Conservation (phyloP, 53 echinoderm and acorn worm species). For the Astropecten irregularis region DNA sequence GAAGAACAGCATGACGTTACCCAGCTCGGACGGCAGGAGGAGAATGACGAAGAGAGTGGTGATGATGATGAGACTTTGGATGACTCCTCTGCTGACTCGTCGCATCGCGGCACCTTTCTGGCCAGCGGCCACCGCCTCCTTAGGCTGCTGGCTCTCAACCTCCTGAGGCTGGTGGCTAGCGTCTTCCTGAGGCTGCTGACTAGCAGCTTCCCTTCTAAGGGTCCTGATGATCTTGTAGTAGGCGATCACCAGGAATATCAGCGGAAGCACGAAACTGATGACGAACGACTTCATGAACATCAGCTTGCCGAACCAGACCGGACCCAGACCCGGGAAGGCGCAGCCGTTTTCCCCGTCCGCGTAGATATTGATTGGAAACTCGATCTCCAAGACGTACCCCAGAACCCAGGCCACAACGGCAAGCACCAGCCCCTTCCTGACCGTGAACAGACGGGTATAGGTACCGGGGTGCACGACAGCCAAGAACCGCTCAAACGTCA, state of each 20-base stretch:
- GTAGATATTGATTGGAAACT: conserved; percentile 28
- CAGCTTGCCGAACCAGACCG: conserved; percentile 44
- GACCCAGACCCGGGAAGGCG: conserved; percentile 16
- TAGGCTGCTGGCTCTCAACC: background rate
- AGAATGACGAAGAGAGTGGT: conserved; percentile 12
- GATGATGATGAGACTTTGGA: conserved; percentile 37
- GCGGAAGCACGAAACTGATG: conserved; percentile 26
- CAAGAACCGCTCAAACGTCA: conserved; percentile 30
- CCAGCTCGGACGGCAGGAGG: conserved; percentile 43
- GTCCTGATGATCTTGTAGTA: conserved; percentile 47
- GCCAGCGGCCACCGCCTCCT: background rate
- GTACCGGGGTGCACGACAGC: conserved; percentile 34
- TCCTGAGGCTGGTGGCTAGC: too few species aligned
- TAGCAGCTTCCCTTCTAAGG: background rate
- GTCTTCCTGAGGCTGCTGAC: background rate
- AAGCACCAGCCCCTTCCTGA: conserved; percentile 15
- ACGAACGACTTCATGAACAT: conserved; percentile 35
- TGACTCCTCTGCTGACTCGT: conserved; percentile 19
- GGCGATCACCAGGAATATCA: conserved; percentile 39
- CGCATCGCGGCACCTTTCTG: background rate
- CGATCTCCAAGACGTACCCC: conserved; percentile 18
- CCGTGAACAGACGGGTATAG: conserved; percentile 25
- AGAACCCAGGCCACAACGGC: conserved; percentile 19
- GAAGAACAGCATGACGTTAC: conserved; percentile 31
- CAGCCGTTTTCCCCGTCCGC: background rate